Evolutionary conservation across 2,797 vertebrate species (phyloP).

Genomic region (Hybognathus amarus): DNA sequence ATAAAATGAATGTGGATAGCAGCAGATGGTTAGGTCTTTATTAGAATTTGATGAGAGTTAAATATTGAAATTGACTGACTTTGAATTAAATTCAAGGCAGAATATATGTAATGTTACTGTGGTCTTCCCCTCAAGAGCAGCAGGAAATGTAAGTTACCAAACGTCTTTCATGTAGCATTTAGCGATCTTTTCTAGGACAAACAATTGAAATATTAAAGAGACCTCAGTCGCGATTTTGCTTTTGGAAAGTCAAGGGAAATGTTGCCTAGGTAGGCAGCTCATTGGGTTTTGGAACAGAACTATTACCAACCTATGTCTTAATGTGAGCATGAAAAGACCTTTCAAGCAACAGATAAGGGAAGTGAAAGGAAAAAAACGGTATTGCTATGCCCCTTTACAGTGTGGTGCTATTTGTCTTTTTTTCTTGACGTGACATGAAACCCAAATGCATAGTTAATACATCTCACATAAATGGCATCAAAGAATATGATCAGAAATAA

Average conservation of each 20-base stretch:
- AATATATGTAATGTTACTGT: not conserved
- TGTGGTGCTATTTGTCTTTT: slow-evolving; percentile 49
- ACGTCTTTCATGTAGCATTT: not conserved
- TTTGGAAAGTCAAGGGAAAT: not conserved
- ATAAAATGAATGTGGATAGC: not conserved
- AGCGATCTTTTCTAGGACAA: not conserved
- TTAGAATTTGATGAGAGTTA: not conserved
- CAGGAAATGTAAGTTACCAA: not conserved
- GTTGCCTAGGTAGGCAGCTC: not conserved
- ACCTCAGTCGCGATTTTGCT: not conserved
- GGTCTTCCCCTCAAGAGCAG: not conserved
- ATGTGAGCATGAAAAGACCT: not conserved
- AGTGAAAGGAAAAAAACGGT: slow-evolving; percentile 1
- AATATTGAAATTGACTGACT: not conserved
- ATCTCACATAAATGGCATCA: slow-evolving; percentile 46
- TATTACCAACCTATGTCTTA: not conserved
- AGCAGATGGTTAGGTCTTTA: not conserved
- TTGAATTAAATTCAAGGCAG: not conserved
- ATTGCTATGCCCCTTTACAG: slow-evolving; percentile 34
- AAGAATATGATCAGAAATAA: slow-evolving; percentile 65
- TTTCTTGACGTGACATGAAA: slow-evolving; percentile 52
- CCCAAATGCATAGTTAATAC: slow-evolving; percentile 66
- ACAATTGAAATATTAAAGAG: slow-evolving; percentile 1
- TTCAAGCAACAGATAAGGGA: not conserved
- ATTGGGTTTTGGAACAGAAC: slow-evolving; percentile 4